Conservation (phyloP, 2,113 vertebrate genomes). For the Marmota flaviventris region DNA sequence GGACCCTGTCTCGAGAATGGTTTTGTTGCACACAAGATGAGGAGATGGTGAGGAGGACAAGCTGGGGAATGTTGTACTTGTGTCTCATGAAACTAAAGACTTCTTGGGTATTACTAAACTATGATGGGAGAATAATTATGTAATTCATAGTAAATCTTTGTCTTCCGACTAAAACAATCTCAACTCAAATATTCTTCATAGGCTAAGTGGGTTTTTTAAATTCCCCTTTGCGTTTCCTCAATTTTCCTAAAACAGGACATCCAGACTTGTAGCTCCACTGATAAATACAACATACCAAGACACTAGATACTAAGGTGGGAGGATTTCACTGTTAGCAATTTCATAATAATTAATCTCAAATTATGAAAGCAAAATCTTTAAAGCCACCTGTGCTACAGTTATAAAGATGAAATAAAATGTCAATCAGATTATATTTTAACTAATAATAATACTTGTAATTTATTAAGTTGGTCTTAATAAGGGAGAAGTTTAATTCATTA, state of each 20-base stretch:
- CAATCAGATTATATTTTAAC: conserved; percentile 7
- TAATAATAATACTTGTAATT: background rate
- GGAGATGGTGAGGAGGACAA: background rate
- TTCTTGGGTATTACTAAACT: background rate
- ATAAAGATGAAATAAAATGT: background rate
- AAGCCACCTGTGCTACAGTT: background rate
- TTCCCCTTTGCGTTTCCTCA: background rate
- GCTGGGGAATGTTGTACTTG: background rate
- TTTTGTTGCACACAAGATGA: background rate
- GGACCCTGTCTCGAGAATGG: background rate
- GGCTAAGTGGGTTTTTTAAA: background rate
- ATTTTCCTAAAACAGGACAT: conserved; percentile 13
- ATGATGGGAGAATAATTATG: background rate
- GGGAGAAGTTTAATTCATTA: conserved; percentile 19
- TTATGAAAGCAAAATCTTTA: conserved; percentile 22
- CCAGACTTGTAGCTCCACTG: background rate
- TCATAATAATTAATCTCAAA: background rate
- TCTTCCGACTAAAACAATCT: conserved; percentile 55
- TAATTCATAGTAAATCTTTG: conserved; percentile 18
- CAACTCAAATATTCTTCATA: background rate
- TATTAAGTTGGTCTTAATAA: conserved; percentile 27
- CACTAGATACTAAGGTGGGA: no score
- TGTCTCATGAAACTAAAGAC: background rate
- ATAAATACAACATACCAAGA: background rate
- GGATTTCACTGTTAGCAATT: background rate